A percentile compares a stretch with the other conserved stretches of the same genome.
Conservation (phyloP, 2,797 vertebrate genomes). For the Melanotaenia parkinsoni region DNA sequence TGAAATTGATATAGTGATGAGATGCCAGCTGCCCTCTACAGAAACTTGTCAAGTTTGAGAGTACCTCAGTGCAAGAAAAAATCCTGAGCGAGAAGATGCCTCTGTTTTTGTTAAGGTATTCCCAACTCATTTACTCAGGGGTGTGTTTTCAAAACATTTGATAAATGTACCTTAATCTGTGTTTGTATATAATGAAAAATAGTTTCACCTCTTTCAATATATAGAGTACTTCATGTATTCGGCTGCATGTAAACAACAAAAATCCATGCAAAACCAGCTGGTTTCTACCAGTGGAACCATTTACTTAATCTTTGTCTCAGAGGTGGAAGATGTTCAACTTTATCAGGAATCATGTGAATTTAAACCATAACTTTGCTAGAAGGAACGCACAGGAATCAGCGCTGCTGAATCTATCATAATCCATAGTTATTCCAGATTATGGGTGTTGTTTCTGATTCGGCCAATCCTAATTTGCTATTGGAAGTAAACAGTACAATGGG, state of each 20-base stretch:
- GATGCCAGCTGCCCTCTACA: background rate
- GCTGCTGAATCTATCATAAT: background rate
- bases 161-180: conserved; percentile 1
- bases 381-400: background rate
- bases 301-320: background rate
- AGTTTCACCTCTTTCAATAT: background rate
- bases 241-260: background rate
- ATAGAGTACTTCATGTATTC: background rate
- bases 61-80: conserved; percentile 10
- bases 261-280: background rate
- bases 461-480: background rate
- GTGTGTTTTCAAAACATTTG: background rate
- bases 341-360: background rate
- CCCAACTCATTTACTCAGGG: conserved; percentile 5
- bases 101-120: conserved; percentile 9
- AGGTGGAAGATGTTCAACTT: background rate
- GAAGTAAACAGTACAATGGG: background rate
- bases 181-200: background rate
- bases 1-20: background rate
- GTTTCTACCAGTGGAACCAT: no score
- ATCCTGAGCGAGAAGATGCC: background rate
- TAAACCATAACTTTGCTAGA: background rate
- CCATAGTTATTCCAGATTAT: background rate
- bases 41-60: conserved; percentile 16
- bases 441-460: background rate